Evolutionary conservation across 2,113 vertebrate species (phyloP), one percentile per base, ranked within the genome.

Genomic region (Muscicapa adusta): DNA sequence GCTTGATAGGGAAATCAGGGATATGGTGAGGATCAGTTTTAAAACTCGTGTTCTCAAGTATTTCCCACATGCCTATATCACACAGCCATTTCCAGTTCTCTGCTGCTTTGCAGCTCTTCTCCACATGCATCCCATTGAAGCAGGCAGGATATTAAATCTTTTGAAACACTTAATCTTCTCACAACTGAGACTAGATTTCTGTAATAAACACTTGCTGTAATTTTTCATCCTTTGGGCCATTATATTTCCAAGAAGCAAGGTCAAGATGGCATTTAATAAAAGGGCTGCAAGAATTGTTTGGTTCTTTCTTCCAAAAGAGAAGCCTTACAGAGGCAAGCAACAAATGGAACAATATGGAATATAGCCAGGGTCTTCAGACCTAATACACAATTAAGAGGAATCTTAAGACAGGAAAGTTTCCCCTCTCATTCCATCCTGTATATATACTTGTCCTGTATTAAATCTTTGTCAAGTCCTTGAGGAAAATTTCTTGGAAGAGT

Each of bases 191-290:
- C n/a, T 91, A 36, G 45, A 61, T 81, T 93, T 85, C 57, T 61
- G 84, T 89, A 93, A 93, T 85, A 96, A 95, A 93, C 65, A 89
- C 77, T 93, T 61, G 36, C 23, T 36, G 42, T 79, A 85, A 66
- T 89, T 94, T 92, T 92, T 94, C 74, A 89, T 87, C 71, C 77
- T 91, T 85, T 91, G 45, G 29, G 33, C 23, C 50, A 62, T 66
- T 66, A 7, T 82, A 85, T 50, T 91, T 94, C 70, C 86, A 93
- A 82, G 62, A 94, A 93, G 58, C 34, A 93, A 45, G 33, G 85
- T 94, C 85, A 93, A 88, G 61, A 90, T 79, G 74, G 67, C 60
- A 88, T 93, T 95, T 93, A 95, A 87, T 94, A 74, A 88, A 94
- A 88, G 23, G n/a, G 56, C 26, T 84, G 58, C 40, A 95, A 10